A percentile compares a stretch with the other conserved stretches of the same genome.
Conservation (phyloP, 2,888 invertebrate species). For the Xestia sexstrigata region DNA sequence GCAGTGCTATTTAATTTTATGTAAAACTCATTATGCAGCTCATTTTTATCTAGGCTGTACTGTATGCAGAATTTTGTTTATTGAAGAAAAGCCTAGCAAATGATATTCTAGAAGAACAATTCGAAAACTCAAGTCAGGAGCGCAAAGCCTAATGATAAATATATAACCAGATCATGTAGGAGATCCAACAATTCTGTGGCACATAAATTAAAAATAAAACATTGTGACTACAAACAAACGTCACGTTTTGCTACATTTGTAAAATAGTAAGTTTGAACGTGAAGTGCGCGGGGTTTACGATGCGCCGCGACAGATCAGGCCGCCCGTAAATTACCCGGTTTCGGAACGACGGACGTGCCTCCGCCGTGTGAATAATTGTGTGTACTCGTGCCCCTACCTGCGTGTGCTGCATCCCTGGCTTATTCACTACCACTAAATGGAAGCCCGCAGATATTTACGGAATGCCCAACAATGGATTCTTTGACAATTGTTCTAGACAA, state of each 20-base stretch:
- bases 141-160: conserved; percentile 27
- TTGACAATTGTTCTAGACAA: conserved; percentile 34
- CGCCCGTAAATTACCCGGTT: conserved; percentile 73
- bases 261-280: conserved; percentile 66
- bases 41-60: neutral
- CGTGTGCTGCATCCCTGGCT: conserved; percentile 52
- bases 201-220: conserved; percentile 64
- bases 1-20: neutral
- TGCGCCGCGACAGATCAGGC: conserved; percentile 68
- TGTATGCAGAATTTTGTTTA: neutral
- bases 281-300: conserved; percentile 72
- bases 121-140: conserved; percentile 8
- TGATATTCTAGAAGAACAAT: conserved; percentile 11
- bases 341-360: conserved; percentile 67
- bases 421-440: conserved; percentile 33
- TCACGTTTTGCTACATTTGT: conserved; percentile 70
- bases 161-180: conserved; percentile 45
- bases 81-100: neutral
- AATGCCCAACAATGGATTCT: conserved; percentile 23
- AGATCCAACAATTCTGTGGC: conserved; percentile 31
- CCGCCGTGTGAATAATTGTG: conserved; percentile 67
- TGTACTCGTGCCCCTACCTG: conserved; percentile 40
- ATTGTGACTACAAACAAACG: conserved; percentile 53
- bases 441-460: conserved; percentile 22
- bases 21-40: neutral